Percentiles rank a stretch among this genome's conserved stretches.
Conservation (phyloP, 2,888 invertebrate species). For the Epinotia brunnichana region DNA sequence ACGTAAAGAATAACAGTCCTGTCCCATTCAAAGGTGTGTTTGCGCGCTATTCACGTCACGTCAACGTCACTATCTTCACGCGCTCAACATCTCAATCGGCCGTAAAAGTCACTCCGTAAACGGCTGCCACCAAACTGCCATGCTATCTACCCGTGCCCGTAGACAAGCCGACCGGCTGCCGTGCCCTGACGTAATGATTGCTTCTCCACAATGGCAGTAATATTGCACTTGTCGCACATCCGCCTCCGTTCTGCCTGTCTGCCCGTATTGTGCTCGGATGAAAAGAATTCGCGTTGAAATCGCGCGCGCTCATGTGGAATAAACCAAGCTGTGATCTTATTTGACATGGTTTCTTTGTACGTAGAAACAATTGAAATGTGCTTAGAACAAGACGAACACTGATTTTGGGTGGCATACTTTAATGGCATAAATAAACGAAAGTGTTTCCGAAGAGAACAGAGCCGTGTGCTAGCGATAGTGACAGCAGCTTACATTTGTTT, state of each 20-base stretch:
- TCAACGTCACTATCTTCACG: slow-evolving; percentile 11
- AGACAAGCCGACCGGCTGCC: neutral
- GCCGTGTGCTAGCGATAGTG: slow-evolving; percentile 17
- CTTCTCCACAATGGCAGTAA: slow-evolving; percentile 40
- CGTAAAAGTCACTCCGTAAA: slow-evolving; percentile 30
- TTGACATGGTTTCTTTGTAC: slow-evolving; percentile 46
- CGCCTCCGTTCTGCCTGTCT: slow-evolving; percentile 48
- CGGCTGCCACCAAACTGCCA: neutral
- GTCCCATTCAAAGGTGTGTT: slow-evolving; percentile 15
- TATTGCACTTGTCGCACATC: slow-evolving; percentile 43
- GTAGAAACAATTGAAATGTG: slow-evolving; percentile 39
- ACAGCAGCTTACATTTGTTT: neutral
- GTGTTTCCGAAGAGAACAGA: slow-evolving; percentile 7
- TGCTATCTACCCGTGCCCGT: neutral
- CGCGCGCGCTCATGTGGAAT: slow-evolving; percentile 43
- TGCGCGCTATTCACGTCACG: neutral
- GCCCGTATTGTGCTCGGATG: slow-evolving; percentile 36
- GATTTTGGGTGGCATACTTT: slow-evolving; percentile 39
- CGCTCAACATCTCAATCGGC: slow-evolving; percentile 32
- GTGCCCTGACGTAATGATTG: slow-evolving; percentile 40
- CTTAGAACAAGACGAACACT: slow-evolving; percentile 13
- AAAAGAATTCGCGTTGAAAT: slow-evolving; percentile 46
- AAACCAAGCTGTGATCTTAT: slow-evolving; percentile 37
- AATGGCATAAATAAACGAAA: too few relatives aligned
- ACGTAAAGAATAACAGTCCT: too few relatives aligned